Evolutionary conservation across 2,113 vertebrate species (phyloP), one percentile per base, ranked within the genome.

Genomic region (Panurus biarmicus): DNA sequence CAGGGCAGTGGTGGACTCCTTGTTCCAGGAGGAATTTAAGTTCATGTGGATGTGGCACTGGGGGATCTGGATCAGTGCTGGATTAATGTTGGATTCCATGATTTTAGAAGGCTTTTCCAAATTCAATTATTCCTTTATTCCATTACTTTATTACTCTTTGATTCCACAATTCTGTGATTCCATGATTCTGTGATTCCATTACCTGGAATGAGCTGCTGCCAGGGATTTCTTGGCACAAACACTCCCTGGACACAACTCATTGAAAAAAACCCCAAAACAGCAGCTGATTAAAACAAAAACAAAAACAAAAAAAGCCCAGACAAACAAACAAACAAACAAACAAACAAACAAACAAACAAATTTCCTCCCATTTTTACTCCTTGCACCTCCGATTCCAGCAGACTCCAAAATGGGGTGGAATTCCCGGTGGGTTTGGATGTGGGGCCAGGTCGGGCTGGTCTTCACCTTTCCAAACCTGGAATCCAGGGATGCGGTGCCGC

Each of bases 371-470:
- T 33, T 75, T 54, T 47, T 7, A 2, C 19, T 38, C 36, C 1
- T n/a, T 14, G n/a, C 31, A 48, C 16, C 25, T 20, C 2, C 5
- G 9, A 7, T 83, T 72, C 29, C 38, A n/a, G 38, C 0, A 1
- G 1, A 1, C 13, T 36, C 38, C 0, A 0, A 14, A 24, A 1
- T 5, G 62, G n/a, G 38, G 21, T 7, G 18, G 13, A 24, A 21
- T 56, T 51, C 47, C 35, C 5, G 2, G 53, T 8, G 62, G 17
- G 6, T 24, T 20, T 2, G 8, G 22, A 31, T 17, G 44, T 3
- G 24, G n/a, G 51, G 56, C 36, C 56, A 28, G 26, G 60, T 29
- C 3, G 8, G 31, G 28, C 22, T n/a, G 57, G 1, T 14, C 24
- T 25, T 53, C 53, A 3, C 25, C 29, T 23, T 31, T n/a, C 29